phyloP scores from a whole-genome alignment of 2,113 vertebrate species.

The Cebidichthys violaceus region DNA sequence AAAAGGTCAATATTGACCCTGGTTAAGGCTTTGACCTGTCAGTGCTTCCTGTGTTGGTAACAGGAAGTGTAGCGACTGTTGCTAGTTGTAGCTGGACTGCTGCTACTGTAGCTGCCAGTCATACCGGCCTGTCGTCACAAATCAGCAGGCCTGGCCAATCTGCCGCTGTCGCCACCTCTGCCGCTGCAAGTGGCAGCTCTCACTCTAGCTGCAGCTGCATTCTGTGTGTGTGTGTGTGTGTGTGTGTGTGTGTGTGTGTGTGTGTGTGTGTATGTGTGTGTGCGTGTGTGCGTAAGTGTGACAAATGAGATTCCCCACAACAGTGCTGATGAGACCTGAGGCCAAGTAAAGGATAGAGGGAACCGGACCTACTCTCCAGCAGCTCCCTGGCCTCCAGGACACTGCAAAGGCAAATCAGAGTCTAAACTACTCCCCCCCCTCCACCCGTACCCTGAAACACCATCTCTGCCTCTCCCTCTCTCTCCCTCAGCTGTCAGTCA shows the following conservation, averaged over 20 bases:
- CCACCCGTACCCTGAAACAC: slow-evolving; percentile 48
- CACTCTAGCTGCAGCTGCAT: slow-evolving; percentile 80
- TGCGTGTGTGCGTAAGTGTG: slow-evolving; percentile 80
- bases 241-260: slow-evolving; percentile 79
- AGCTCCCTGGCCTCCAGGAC: slow-evolving; percentile 85
- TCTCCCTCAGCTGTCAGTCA: slow-evolving; percentile 70
- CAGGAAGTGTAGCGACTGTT: slow-evolving; percentile 42
- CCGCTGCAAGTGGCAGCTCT: slow-evolving; percentile 90
- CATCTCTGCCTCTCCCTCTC: slow-evolving; percentile 39
- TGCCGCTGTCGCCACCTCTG: slow-evolving; percentile 82
- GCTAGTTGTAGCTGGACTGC: slow-evolving; percentile 68
- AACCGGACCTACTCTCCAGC: slow-evolving; percentile 74
- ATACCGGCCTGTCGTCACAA: slow-evolving; percentile 75
- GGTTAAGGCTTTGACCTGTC: neutral
- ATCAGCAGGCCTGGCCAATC: slow-evolving; percentile 78
- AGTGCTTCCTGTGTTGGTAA: slow-evolving; percentile 14
- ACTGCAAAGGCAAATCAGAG: slow-evolving; percentile 77
- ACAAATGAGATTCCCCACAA: slow-evolving; percentile 87
- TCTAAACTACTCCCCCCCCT: slow-evolving; percentile 48
- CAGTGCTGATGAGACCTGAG: slow-evolving; percentile 86
- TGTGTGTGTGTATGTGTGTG: slow-evolving; percentile 37
- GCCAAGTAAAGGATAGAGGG: slow-evolving; percentile 75
- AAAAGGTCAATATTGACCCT: slow-evolving; percentile 4
- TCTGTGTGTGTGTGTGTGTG: slow-evolving; percentile 70
- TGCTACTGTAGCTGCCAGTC: slow-evolving; percentile 90